Evolutionary conservation across 2,888 invertebrate species (phyloP), one percentile per base, ranked within the genome.

Genomic region (Xylota segnis): DNA sequence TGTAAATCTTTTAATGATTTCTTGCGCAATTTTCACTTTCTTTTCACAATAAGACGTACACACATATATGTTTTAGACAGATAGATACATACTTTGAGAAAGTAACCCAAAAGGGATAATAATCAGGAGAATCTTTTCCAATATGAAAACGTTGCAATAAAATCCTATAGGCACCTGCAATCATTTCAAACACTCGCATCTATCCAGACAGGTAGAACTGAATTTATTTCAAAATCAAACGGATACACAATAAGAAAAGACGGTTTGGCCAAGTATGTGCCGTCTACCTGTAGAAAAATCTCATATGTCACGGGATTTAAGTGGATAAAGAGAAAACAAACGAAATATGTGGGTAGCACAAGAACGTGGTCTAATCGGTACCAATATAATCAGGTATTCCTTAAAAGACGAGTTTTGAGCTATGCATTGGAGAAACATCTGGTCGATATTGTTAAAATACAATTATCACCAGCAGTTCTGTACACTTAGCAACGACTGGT

Each of bases 21-120:
- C 52, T 84, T 81, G 70, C 59, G 68, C 81, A 81, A 84, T 81
- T 75, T 84, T 81, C 37, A 81, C 79, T 81, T 81, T 84, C 43
- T 45, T 18, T 23, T 74, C 2, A 43, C 40, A 16, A 40, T 40
- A 59, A 52, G 14, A 54, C n/a, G 27, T 59, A 59, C 34, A 45
- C 40, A 71, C 29, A 47, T 56, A n/a, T n/a, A n/a, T n/a, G n/a
- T n/a, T n/a, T n/a, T n/a, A n/a, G n/a, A n/a, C n/a, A 23, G 23
- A 32, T 23, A 50, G 50, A 65, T 63, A n/a, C n/a, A n/a, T n/a
- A n/a, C 34, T 37, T 10, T 16, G 43, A 40, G 40, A 75, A 18
- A 63, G 12, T 56, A 54, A 63, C 58, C 45, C 65, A 47, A 40
- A 34, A 10, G 63, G 27, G 45, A 77, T 59, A 61, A 61, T 74